Evolutionary conservation across 2,888 invertebrate species (phyloP), one percentile per base, ranked within the genome.

Genomic region (Erannis defoliaria): DNA sequence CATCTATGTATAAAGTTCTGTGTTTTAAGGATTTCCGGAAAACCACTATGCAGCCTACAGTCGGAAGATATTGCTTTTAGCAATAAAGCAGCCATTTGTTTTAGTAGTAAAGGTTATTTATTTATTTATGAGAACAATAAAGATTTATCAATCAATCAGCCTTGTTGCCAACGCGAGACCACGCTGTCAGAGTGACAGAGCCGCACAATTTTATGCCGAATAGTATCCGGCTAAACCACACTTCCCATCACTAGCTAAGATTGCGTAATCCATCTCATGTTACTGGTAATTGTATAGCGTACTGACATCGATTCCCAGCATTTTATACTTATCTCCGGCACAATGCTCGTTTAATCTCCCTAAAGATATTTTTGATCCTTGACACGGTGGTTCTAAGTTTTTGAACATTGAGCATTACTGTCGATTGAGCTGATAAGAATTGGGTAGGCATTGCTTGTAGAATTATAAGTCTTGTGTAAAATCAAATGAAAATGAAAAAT

Each of bases 271-370:
- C 61, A 64, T 71, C 70, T 67, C 70, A 73, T 71, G 68, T 66
- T 64, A 54, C 59, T 16, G 19, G 48, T 71, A 70, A 78, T 77
- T 76, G 76, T 73, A 63, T 70, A 75, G 76, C 76, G 77, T 78
- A 68, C 62, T 55, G 21, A 56, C 66, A 73, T 76, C 71, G 72
- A 76, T 75, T 78, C 77, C 70, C 77, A 78, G 62, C 68, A 67
- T 51, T 50, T 55, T 54, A 50, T 66, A 69, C 67, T 71, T 73
- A 75, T 76, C 75, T 61, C 64, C 38, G 46, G 4, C 48, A 72
- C 72, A 71, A 71, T 73, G 58, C 65, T 18, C 35, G 54, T 50
- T 55, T 37, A 14, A 53, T 55, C 46, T 63, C 12, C 26, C 42
- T 38, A 59, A 55, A 50, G 26, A 55, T 60, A 58, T 38, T 50